Evolutionary conservation across 2,113 vertebrate genomes (phyloP).

Genomic region (Tauraco erythrolophus): DNA sequence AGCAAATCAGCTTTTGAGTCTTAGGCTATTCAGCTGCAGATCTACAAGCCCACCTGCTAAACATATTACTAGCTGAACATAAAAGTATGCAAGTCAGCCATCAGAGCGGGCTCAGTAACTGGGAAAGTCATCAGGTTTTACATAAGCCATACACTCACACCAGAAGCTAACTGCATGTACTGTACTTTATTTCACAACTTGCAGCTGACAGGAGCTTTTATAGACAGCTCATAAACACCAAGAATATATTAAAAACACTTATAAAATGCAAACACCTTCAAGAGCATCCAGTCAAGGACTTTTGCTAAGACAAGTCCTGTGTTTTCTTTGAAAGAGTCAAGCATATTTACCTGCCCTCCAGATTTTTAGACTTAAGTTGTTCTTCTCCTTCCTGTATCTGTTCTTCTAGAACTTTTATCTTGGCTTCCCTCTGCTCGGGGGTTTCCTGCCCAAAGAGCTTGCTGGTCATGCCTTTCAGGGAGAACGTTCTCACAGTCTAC

Average conservation of each 20-base stretch:
- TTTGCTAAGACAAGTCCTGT: not conserved
- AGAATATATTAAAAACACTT: slow-evolving; percentile 69
- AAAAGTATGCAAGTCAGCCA: slow-evolving; percentile 36
- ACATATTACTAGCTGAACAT: slow-evolving; percentile 51
- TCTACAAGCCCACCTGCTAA: slow-evolving; percentile 53
- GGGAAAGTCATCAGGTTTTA: slow-evolving; percentile 67
- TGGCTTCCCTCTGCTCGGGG: slow-evolving; percentile 91
- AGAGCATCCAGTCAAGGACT: slow-evolving; percentile 24
- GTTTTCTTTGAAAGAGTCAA: slow-evolving; percentile 25
- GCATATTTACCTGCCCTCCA: slow-evolving; percentile 87
- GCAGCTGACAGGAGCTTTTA: slow-evolving; percentile 70
- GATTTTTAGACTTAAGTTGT: slow-evolving; percentile 86
- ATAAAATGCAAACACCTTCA: slow-evolving; percentile 61
- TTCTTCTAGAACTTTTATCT: slow-evolving; percentile 90
- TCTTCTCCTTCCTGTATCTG: slow-evolving; percentile 92
- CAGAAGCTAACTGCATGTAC: slow-evolving; percentile 59
- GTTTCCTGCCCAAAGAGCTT: slow-evolving; percentile 97
- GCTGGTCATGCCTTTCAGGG: slow-evolving; percentile 95
- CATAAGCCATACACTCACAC: slow-evolving; percentile 37
- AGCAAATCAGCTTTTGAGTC: slow-evolving; percentile 27
- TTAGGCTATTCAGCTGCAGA: slow-evolving; percentile 37
- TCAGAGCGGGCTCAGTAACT: slow-evolving; percentile 47
- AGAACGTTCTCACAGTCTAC: slow-evolving; percentile 92
- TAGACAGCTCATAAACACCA: slow-evolving; percentile 71
- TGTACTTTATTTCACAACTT: slow-evolving; percentile 68